Conservation (phyloP, 1,140 invertebrate species). For the Centruroides vittatus region DNA sequence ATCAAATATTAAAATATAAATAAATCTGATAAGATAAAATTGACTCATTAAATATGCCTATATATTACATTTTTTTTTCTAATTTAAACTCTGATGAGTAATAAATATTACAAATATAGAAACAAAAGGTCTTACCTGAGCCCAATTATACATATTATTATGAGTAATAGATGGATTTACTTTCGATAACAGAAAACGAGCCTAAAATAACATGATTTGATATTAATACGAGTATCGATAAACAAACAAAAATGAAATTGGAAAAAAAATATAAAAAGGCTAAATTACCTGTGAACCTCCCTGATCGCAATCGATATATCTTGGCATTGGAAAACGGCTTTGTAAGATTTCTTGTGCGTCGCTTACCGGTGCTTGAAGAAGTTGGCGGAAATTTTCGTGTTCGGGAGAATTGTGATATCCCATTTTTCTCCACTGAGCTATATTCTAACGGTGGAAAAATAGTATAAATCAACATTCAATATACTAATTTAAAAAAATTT, state of each 20-base stretch:
- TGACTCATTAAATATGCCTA: too few species aligned
- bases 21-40: too few species aligned
- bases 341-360: conserved; percentile 94
- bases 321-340: conserved; percentile 91
- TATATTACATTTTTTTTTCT: too few species aligned
- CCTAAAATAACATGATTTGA: conserved; percentile 39
- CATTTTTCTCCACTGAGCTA: conserved; percentile 86
- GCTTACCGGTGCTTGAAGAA: conserved; percentile 88
- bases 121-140: too few species aligned
- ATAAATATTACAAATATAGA: too few species aligned
- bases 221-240: neutral
- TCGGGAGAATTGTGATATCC: conserved; percentile 93
- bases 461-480: conserved; percentile 10
- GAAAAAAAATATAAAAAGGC: too few species aligned
- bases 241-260: too few species aligned
- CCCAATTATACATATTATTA: conserved; percentile 54
- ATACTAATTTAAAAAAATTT: too few species aligned
- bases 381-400: conserved; percentile 92
- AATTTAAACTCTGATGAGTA: too few species aligned
- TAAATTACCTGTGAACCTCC: conserved; percentile 67
- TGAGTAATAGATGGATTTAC: conserved; percentile 99
- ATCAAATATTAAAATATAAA: too few species aligned
- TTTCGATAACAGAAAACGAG: conserved; percentile 94
- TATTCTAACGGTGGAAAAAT: conserved; percentile 49
- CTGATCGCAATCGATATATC: conserved; percentile 98